phyloP scores from a whole-genome alignment of 2,113 vertebrate genomes.

The Agelaius tricolor region DNA sequence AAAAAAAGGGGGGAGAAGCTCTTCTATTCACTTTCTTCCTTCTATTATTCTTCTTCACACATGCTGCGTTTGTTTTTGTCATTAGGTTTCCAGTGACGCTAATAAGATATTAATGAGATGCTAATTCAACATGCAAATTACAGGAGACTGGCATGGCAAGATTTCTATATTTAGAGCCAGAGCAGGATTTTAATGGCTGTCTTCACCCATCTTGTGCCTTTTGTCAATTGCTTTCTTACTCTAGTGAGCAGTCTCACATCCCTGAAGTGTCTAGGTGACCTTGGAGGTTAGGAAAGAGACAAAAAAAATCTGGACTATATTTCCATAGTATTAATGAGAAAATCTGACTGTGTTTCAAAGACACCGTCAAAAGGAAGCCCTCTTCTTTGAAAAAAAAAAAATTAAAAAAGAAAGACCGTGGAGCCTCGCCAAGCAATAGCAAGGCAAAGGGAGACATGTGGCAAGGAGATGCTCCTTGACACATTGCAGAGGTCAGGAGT shows the following conservation, averaged over 20 bases:
- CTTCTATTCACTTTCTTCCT: conserved; percentile 24
- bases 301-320: background rate
- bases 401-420: background rate
- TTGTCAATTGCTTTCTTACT: conserved; percentile 37
- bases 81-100: conserved; percentile 57
- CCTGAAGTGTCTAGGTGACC: conserved; percentile 25
- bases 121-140: conserved; percentile 70
- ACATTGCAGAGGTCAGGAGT: background rate
- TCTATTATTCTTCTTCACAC: conserved; percentile 32
- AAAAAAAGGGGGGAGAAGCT: background rate
- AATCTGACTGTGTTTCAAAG: background rate
- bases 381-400: background rate
- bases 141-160: conserved; percentile 58
- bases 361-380: background rate
- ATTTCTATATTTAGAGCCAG: conserved; percentile 63
- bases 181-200: conserved; percentile 56
- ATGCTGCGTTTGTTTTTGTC: conserved; percentile 65
- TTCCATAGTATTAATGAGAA: background rate
- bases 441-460: background rate
- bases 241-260: background rate
- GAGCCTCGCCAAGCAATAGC: background rate
- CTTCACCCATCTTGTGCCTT: conserved; percentile 51
- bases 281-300: conserved; percentile 5
- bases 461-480: background rate
- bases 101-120: conserved; percentile 72